Percentiles rank a stretch among this genome's conserved stretches.
phyloP scores from a whole-genome alignment of 2,113 vertebrate species.

The Oncorhynchus keta region DNA sequence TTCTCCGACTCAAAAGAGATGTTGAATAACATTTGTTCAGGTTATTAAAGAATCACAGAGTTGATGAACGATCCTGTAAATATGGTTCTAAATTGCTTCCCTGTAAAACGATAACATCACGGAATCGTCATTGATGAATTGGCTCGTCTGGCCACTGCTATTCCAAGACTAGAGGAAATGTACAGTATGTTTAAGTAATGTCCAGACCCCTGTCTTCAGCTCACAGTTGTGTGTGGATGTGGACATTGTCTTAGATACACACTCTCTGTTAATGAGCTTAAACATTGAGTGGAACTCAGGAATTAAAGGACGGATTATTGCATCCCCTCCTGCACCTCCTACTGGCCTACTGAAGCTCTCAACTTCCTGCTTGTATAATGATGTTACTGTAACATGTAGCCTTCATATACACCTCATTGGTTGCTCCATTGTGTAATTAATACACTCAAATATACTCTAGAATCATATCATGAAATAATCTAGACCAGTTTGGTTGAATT shows the following conservation, averaged over 20 bases:
- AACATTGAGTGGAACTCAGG: neutral
- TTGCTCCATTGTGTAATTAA: too few species aligned
- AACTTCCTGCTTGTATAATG: neutral
- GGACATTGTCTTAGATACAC: neutral
- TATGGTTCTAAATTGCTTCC: neutral
- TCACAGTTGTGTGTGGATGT: neutral
- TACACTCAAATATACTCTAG: too few species aligned
- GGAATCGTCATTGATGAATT: neutral
- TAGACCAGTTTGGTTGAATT: too few species aligned
- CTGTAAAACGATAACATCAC: neutral
- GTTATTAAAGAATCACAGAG: neutral
- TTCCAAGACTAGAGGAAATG: neutral
- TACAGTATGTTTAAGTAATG: neutral
- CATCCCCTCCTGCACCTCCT: conserved; percentile 36
- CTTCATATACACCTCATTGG: too few species aligned
- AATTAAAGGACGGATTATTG: neutral
- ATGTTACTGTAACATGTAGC: too few species aligned
- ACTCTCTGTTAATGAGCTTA: neutral
- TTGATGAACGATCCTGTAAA: neutral
- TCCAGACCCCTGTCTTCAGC: neutral
- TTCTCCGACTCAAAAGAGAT: neutral
- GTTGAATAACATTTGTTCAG: neutral
- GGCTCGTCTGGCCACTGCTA: neutral
- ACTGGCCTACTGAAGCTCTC: conserved; percentile 19
- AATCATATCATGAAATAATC: too few species aligned